Percentiles rank a stretch among this genome's conserved stretches.
phyloP scores from a whole-genome alignment of 2,888 invertebrate species.

The Caenorhabditis afra region DNA sequence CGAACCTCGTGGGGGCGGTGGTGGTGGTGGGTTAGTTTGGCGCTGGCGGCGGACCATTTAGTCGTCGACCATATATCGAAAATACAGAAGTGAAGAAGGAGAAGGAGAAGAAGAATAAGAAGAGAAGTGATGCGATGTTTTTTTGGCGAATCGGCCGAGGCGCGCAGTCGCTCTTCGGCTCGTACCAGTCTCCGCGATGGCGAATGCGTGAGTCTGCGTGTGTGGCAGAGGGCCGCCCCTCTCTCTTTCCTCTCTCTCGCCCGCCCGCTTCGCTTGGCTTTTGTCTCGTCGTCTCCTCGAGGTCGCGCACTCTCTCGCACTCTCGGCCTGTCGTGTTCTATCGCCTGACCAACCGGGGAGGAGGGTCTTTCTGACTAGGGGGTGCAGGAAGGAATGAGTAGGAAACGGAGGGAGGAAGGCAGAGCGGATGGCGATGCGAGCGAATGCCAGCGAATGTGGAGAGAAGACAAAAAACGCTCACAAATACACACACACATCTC shows the following conservation, averaged over 20 bases:
- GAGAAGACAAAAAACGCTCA: conserved; percentile 24
- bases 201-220: conserved; percentile 33
- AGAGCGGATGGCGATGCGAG: conserved; percentile 5
- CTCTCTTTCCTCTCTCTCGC: conserved; percentile 34
- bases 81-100: background rate
- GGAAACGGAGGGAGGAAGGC: too few species aligned
- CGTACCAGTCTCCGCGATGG: conserved; percentile 63
- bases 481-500: too few species aligned
- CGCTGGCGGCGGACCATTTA: conserved; percentile 50
- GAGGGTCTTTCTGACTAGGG: conserved; percentile 31
- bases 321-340: conserved; percentile 49
- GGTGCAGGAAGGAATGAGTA: conserved; percentile 15
- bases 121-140: background rate
- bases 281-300: conserved; percentile 51
- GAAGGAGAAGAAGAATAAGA: background rate
- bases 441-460: conserved; percentile 27
- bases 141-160: conserved; percentile 36
- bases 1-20: conserved; percentile 41
- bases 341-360: conserved; percentile 36
- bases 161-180: conserved; percentile 59
- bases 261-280: conserved; percentile 40
- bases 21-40: conserved; percentile 9
- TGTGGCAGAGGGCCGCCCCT: conserved; percentile 39
- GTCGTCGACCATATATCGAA: conserved; percentile 5
- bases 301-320: conserved; percentile 51